Conservation (phyloP, 2,113 vertebrate genomes). For the Hydropotes inermis region DNA sequence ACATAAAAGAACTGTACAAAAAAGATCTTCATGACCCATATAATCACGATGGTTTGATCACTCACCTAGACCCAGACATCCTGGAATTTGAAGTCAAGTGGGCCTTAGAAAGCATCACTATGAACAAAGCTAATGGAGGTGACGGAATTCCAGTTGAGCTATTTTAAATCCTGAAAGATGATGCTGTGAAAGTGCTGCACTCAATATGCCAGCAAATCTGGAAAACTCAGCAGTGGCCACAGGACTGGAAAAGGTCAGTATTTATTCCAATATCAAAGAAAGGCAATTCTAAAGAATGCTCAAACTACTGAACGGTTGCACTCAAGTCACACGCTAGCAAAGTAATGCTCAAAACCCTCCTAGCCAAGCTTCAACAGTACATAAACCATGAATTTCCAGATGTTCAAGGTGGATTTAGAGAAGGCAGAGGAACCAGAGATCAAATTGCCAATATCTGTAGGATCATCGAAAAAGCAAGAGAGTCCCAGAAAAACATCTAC, state of each 20-base stretch:
- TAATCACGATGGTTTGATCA: neutral
- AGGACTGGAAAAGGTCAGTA: neutral
- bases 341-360: neutral
- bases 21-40: neutral
- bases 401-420: neutral
- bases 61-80: neutral
- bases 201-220: neutral
- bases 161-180: neutral
- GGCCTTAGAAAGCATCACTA: neutral
- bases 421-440: neutral
- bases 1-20: neutral
- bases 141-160: neutral
- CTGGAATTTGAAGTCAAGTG: neutral
- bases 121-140: neutral
- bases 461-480: neutral
- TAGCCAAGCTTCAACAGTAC: neutral
- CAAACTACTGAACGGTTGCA: neutral
- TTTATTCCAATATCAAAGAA: neutral
- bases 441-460: neutral
- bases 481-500: neutral
- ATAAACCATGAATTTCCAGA: neutral
- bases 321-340: neutral
- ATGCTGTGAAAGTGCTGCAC: fast-evolving
- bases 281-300: neutral
- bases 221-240: neutral